phyloP scores from a whole-genome alignment of 1,140 invertebrate species.

The Bombus difficillimus region DNA sequence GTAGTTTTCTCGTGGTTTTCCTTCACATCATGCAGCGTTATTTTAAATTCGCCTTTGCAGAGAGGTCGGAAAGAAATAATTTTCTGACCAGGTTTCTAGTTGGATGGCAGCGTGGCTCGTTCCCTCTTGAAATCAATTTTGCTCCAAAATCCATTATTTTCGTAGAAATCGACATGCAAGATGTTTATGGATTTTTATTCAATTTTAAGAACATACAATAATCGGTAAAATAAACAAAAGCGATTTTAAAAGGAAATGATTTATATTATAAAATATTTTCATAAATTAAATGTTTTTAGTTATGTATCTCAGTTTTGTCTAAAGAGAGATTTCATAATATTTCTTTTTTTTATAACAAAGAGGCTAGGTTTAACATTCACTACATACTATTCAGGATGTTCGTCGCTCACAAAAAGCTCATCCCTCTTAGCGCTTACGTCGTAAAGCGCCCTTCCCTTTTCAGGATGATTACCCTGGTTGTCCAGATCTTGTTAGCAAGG shows the following conservation, averaged over 20 bases:
- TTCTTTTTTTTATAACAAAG: not conserved
- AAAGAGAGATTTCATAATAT: too few relatives aligned
- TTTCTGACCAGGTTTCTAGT: not conserved
- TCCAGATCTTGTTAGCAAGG: not conserved
- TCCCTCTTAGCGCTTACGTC: not conserved
- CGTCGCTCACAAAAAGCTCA: not conserved
- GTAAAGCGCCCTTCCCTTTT: not conserved
- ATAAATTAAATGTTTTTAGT: too few relatives aligned
- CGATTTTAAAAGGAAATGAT: too few relatives aligned
- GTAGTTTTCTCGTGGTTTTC: constrained; percentile 7
- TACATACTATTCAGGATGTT: not conserved
- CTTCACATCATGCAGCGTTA: constrained; percentile 14
- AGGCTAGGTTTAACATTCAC: not conserved
- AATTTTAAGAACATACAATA: not conserved
- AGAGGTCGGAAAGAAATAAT: not conserved
- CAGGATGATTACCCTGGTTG: not conserved
- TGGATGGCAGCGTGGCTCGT: not conserved
- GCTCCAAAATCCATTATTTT: not conserved
- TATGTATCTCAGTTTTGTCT: too few relatives aligned
- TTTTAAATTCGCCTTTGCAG: constrained; percentile 16
- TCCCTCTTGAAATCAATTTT: not conserved
- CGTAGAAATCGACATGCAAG: not conserved
- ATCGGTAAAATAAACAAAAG: not conserved
- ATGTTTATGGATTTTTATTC: not conserved
- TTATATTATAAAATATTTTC: too few relatives aligned